Evolutionary conservation across 2,888 invertebrate species (phyloP), one percentile per base, ranked within the genome.

Genomic region (Actias luna): DNA sequence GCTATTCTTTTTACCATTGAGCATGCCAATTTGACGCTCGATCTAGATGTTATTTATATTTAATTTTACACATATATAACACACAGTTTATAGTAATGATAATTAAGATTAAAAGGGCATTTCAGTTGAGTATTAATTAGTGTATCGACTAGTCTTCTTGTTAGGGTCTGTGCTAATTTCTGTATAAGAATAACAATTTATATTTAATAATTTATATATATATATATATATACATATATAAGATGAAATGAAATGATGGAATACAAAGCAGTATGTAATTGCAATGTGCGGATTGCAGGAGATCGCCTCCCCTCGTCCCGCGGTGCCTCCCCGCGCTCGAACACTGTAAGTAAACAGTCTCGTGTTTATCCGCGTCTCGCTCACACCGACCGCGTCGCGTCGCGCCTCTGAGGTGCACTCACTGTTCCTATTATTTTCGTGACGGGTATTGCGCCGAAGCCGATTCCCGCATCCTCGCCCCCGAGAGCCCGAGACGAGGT

Each of bases 351-450:
- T 92, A 92, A 92, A 92, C 92, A 92, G 92, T 92, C 89, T 91
- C 90, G 90, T 92, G 91, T 92, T 92, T 92, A 92, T 91, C 89
- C 92, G 89, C 92, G 91, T 92, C 92, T 92, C 92, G 91, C 92
- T 91, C 91, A 80, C 92, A 90, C 92, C 92, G 92, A 88, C 87
- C 89, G 88, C 88, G 88, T 83, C 89, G 89, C 81, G 88, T 88
- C 92, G 90, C 89, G 93, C 91, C 93, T 93, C 87, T 85, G 89
- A 92, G 92, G 92, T 92, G 92, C 92, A 92, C 91, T 92, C 90
- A 84, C 87, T 86, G 91, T 90, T 92, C 92, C 92, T 91, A 92
- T 92, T 92, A 92, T 92, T 92, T 92, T 92, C 90, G 92, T 92
- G 92, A 92, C 92, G 91, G 91, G 92, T 91, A 91, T 91, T 91